A percentile compares a stretch with the other conserved stretches of the same genome.
Conservation (phyloP, 2,113 vertebrate species). For the Muntiacus muntjak region DNA sequence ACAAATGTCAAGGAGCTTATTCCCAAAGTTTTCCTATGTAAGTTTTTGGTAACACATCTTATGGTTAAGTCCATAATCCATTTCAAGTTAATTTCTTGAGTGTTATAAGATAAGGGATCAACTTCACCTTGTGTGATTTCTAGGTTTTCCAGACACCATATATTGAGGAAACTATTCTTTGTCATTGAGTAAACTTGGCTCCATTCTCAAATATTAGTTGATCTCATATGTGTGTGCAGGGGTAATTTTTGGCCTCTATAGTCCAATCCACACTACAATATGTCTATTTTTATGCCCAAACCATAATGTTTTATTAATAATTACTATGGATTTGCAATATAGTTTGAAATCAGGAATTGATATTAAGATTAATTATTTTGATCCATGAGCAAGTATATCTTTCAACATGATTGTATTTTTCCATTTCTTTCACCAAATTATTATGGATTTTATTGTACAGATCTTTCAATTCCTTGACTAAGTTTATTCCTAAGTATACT, state of each 20-base stretch:
- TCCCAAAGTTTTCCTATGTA: not conserved
- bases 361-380: not conserved
- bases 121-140: not conserved
- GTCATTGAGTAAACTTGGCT: not conserved
- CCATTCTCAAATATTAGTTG: not conserved
- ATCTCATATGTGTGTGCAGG: not conserved
- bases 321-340: not conserved
- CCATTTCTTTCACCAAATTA: not conserved
- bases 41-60: not conserved
- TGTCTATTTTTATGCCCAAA: not conserved
- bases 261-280: no score
- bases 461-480: not conserved
- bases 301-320: not conserved
- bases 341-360: not conserved
- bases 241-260: not conserved
- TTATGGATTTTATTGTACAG: not conserved
- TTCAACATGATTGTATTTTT: not conserved
- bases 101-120: not conserved
- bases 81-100: not conserved
- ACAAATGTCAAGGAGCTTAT: not conserved
- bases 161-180: not conserved
- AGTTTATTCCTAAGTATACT: not conserved
- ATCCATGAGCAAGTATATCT: not conserved
- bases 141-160: not conserved
- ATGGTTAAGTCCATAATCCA: not conserved